These are phyloP conservation scores for Scaptodrosophila lebanonensis DNA, from an alignment of 1,140 invertebrate species.

Conservation along the genomic window DNA sequence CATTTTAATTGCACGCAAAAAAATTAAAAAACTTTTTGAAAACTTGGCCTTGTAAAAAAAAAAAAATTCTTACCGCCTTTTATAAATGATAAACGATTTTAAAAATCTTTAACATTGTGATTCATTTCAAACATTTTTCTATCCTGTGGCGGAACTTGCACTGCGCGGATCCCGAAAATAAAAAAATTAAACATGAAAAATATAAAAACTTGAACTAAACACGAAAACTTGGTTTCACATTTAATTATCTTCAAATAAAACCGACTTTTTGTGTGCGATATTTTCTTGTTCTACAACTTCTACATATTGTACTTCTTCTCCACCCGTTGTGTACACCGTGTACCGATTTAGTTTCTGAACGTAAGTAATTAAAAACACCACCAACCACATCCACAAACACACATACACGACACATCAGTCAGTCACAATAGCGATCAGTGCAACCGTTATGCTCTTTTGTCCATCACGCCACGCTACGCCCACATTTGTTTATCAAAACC, in stretches of 20 bases:
- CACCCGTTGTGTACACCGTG: constrained; percentile 25
- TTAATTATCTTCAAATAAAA: constrained; percentile 15
- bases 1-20: constrained; percentile 33
- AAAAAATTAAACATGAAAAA: constrained; percentile 7
- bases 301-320: constrained; percentile 19
- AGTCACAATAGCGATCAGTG: too few relatives aligned
- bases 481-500: too few relatives aligned
- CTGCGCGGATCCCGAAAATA: constrained; percentile 41
- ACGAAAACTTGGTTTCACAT: constrained; percentile 16
- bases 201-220: constrained; percentile 11
- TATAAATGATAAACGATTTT: constrained; percentile 22
- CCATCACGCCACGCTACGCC: too few relatives aligned
- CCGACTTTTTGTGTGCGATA: constrained; percentile 13
- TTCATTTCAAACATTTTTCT: constrained; percentile 55
- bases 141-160: constrained; percentile 54
- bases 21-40: constrained; percentile 1
- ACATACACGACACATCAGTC: constrained; percentile 9
- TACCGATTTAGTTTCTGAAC: constrained; percentile 61
- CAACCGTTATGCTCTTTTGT: too few relatives aligned
- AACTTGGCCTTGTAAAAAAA: neutral
- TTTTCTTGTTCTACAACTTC: constrained; percentile 27
- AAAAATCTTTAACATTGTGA: constrained; percentile 55
- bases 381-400: constrained; percentile 22
- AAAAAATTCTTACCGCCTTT: neutral
- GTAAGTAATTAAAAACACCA: constrained; percentile 53